Evolutionary conservation across 1,140 invertebrate genomes (phyloP), one percentile per base, ranked within the genome.

Genomic region (Drosophila mayri): DNA sequence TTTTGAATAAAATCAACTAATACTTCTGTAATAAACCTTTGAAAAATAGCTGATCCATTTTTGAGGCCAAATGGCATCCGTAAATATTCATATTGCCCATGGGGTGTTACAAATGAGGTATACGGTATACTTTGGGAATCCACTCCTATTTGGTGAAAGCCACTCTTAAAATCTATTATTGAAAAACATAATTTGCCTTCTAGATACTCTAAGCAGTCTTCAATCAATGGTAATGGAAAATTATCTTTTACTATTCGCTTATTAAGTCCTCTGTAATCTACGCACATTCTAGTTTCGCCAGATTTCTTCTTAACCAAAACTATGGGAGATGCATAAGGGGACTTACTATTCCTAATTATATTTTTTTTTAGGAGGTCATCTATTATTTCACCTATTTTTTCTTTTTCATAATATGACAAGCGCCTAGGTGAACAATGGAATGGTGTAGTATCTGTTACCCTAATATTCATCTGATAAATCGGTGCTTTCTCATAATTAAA

Each of bases 181-280:
- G 41, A 12, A 7, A 44, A 44, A 44, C 18, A 44, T 18, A 44
- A 44, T 5, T 44, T 44, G 1, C 32, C 50, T 12, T 37, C 18
- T 20, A 54, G 25, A 11, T 54, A 37, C 28, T 54, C 32, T 30
- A 37, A 54, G 35, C n/a, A 25, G 35, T 54, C 50, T 54, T 54
- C 32, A 22, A 54, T 37, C 18, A 54, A 54, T 7, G 50, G 50
- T 22, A 54, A 35, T 9, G 18, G 28, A 11, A 54, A 54, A 54
- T 54, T 22, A 35, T 54, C 22, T 25, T 57, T n/a, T 7, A 38
- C 14, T 25, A 57, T 25, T n/a, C 54, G 38, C 25, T 57, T 57
- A 12, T 57, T 57, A 14, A 57, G 11, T 30, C 50, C 16, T 41
- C 22, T 40, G 30, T 40, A 40, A 57, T 57, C 37, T 25, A 41